Base-by-base conservation (phyloP, 2,113 vertebrate species). In the Lampris incognitus region DNA sequence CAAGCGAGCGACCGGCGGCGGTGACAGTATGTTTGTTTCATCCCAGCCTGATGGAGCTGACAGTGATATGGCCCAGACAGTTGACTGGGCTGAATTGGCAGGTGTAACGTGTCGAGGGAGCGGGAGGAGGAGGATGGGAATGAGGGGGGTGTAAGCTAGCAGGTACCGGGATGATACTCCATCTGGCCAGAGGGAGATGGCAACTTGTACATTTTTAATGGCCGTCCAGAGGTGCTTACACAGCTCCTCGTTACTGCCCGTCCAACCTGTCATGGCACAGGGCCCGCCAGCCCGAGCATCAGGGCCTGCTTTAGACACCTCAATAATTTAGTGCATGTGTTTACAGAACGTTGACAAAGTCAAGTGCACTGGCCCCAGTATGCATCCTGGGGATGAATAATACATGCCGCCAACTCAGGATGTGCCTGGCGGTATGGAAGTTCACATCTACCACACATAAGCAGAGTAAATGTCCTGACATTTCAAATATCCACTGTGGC, bases 401-500 rank as follows among this genome's bases (percentile, higher is more conserved):
- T 91, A 86, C 90, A 92, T 92, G 89, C 24, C 79, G 77, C 78
- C 76, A 42, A 74, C 78, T 79, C 65, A 68, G 84, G 84, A 78
- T 90, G 87, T 79, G 87, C 87, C 88, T 76, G 49, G 85, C 83
- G 66, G 82, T 83, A 84, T 79, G 77, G 89, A 87, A 66, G 85
- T 89, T 87, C 85, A 88, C 79, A 85, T 89, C 81, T 70, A 85
- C 87, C 86, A 69, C 89, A 89, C 87, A 90, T 82, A 90, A 82
- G 89, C 89, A 90, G 81, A 91, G 90, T 90, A 89, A 92, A 92
- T 93, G 89, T 90, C 90, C 91, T 92, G 91, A 93, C 90, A 90
- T 92, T 93, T 93, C 87, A 91, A 90, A 92, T 91, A 90, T 89
- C 90, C 89, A 88, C 66, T 56, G 63, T 67, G 83, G 81, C 39